Conservation (phyloP, 2,797 vertebrate genomes). For the Hoplostethus mediterraneus region DNA sequence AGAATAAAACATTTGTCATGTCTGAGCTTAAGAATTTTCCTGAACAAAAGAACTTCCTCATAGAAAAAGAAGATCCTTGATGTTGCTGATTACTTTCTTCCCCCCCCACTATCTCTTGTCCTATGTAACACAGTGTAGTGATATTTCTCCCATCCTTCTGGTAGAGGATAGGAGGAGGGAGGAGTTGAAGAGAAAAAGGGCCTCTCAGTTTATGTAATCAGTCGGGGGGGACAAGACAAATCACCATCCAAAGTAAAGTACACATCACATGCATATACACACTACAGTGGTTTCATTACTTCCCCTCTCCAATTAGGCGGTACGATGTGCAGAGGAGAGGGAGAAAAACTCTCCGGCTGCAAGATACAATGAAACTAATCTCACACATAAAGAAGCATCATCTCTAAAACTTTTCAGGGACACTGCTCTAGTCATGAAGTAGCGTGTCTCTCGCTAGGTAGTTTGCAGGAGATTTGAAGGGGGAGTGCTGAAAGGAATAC, state of each 20-base stretch:
- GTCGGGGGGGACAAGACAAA: conserved; percentile 4
- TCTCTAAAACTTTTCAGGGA: not conserved
- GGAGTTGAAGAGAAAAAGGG: not conserved
- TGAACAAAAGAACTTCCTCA: not conserved
- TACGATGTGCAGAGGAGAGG: too few species aligned
- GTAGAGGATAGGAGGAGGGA: not conserved
- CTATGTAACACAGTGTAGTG: not conserved
- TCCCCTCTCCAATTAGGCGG: not conserved
- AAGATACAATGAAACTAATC: too few species aligned
- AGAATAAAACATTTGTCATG: too few species aligned
- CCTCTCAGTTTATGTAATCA: conserved; percentile 3
- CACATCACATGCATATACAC: too few species aligned
- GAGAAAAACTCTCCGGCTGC: too few species aligned
- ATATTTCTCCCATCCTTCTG: not conserved
- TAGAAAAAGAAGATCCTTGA: too few species aligned
- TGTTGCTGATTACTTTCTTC: not conserved
- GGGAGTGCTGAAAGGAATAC: not conserved
- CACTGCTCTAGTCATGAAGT: not conserved
- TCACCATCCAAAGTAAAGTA: not conserved
- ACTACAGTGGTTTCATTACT: not conserved
- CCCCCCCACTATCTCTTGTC: not conserved
- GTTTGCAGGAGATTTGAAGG: not conserved
- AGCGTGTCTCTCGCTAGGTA: not conserved
- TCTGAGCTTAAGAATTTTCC: too few species aligned
- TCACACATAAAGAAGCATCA: not conserved